Base-by-base conservation (phyloP, 2,113 vertebrate species). In the Atractosteus spatula region DNA sequence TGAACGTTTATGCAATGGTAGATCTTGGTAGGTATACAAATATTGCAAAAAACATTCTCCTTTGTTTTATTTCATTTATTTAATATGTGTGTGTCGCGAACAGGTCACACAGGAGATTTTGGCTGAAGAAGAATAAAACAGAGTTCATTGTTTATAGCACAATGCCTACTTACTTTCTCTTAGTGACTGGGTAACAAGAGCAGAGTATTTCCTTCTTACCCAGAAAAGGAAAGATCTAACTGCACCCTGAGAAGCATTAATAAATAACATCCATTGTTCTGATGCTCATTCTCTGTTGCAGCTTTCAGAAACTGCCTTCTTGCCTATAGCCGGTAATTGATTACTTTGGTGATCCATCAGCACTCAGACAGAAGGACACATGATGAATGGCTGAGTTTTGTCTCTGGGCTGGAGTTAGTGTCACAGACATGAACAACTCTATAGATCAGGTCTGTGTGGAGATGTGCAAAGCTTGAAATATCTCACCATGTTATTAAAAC, bases 301-400 rank as follows among this genome's bases (percentile, higher is more conserved):
- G 17, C 62, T 65, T 65, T 65, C 62, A 65, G 10, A 65, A 41
- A 41, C 17, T 11, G 29, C 5, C 17, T 29, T 7, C 62, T 65
- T 29, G 62, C 62, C 62, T 65, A 65, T 2, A 65, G 62, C 17
- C 62, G 10, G 17, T 65, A 65, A 65, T 11, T 41, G 62, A 65
- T 41, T 65, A 65, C 62, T 65, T 65, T 65, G 41, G 17, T 65
- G 29, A 65, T 65, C 41, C 62, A 41, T 65, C 62, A 65, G 7
- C 41, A 43, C 55, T 13, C 63, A 66, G 63, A 42, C 55, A 57
- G 61, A 59, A 12, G 4, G n/a, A 56, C 17, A 14, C 55, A 65
- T 75, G 74, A 75, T 75, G 69, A 69, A 75, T 75, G 63, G 55
- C 44, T 29, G 29, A 14, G 13, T 44, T 68, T 47, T 71, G 51